A percentile compares a stretch with the other conserved stretches of the same genome.
These are phyloP conservation scores for Genyomyrus donnyi DNA, from an alignment of 2,113 vertebrate genomes.

Conservation along the genomic window DNA sequence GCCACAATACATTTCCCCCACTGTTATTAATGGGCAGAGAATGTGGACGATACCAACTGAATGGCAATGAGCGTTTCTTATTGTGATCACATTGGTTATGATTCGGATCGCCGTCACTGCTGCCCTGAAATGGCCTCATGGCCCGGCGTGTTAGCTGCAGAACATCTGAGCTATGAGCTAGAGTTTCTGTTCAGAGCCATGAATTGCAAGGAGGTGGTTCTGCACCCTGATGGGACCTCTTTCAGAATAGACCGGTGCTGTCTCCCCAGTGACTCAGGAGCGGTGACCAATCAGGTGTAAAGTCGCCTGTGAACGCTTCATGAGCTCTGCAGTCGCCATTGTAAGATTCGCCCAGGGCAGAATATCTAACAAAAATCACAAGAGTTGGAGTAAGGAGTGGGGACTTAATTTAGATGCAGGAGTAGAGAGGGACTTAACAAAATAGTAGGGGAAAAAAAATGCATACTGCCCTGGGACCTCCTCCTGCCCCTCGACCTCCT, in stretches of 20 bases:
- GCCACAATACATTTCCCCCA: neutral
- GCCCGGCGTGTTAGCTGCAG: neutral
- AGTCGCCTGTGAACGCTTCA: neutral
- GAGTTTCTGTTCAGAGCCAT: neutral
- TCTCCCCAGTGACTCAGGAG: neutral
- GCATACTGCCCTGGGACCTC: neutral
- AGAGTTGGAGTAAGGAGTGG: neutral
- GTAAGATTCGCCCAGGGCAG: neutral
- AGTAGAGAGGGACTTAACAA: neutral
- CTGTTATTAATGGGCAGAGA: neutral
- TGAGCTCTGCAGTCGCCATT: neutral
- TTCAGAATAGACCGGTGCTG: neutral
- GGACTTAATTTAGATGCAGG: neutral
- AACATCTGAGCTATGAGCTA: neutral
- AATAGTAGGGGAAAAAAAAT: neutral
- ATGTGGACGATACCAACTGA: neutral
- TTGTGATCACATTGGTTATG: neutral
- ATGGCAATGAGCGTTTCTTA: neutral
- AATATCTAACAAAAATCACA: neutral
- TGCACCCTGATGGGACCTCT: neutral
- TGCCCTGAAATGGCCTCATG: neutral
- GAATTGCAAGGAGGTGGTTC: neutral
- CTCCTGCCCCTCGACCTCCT: neutral
- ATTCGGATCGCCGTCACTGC: neutral
- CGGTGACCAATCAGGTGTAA: neutral